phyloP scores from a whole-genome alignment of 2,888 invertebrate genomes.

The Physocephala rufipes region DNA sequence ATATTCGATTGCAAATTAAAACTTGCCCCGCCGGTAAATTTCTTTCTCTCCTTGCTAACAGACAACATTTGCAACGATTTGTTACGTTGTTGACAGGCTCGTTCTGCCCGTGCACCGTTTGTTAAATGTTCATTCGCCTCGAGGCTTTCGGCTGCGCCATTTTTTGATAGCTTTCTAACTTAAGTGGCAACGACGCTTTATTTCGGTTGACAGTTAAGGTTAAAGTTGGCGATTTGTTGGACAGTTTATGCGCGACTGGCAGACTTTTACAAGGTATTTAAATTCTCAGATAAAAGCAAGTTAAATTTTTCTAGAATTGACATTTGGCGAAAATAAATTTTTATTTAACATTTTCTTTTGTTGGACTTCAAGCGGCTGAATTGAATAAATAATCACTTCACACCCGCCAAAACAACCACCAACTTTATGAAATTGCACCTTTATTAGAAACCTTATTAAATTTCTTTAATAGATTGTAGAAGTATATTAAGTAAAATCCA shows the following conservation, averaged over 20 bases:
- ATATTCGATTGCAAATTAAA: conserved; percentile 6
- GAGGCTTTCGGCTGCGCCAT: conserved; percentile 23
- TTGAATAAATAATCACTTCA: too few relatives aligned
- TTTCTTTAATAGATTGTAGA: too few relatives aligned
- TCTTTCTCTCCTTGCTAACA: conserved; percentile 16
- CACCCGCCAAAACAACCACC: too few relatives aligned
- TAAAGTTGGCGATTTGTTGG: conserved; percentile 58
- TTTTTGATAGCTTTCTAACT: conserved; percentile 39
- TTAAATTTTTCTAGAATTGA: conserved; percentile 1
- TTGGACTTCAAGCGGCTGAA: too few relatives aligned
- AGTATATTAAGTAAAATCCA: too few relatives aligned
- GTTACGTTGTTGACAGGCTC: conserved; percentile 42
- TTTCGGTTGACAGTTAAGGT: conserved; percentile 55
- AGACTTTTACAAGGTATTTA: conserved; percentile 28
- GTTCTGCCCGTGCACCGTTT: too few relatives aligned
- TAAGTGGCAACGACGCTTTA: conserved; percentile 44
- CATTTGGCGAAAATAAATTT: too few relatives aligned
- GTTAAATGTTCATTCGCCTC: conserved; percentile 7
- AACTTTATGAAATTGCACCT: too few relatives aligned
- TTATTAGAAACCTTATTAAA: too few relatives aligned
- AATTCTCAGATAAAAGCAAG: conserved; percentile 13
- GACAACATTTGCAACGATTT: conserved; percentile 25
- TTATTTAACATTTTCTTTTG: too few relatives aligned
- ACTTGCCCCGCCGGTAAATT: too few relatives aligned
- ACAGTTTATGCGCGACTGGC: conserved; percentile 47